Percentiles rank a stretch among this genome's conserved stretches.
Conservation (phyloP, 30 jellyfish, hydroid and myxozoan genomes). For the Aurelia coerulea region DNA sequence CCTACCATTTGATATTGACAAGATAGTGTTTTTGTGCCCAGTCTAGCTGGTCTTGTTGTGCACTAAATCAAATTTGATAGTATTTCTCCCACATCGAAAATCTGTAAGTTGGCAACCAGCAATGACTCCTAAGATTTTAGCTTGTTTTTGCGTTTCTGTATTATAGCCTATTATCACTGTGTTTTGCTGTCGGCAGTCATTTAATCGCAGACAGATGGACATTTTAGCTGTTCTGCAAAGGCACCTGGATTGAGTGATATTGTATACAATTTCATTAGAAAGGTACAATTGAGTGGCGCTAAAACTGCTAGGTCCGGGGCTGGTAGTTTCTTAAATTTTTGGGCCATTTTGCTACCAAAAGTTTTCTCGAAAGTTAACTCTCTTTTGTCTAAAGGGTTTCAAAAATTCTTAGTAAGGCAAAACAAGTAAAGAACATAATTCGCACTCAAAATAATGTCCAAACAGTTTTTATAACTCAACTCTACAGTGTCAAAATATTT, state of each 20-base stretch:
- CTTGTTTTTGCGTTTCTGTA: neutral
- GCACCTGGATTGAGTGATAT: conserved; percentile 17
- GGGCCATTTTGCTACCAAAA: too few species aligned
- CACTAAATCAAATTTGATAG: conserved; percentile 8
- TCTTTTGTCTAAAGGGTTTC: too few species aligned
- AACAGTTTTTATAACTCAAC: too few species aligned
- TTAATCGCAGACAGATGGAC: conserved; percentile 5
- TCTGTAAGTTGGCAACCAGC: conserved; percentile 13
- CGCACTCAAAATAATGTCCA: too few species aligned
- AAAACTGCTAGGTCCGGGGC: too few species aligned
- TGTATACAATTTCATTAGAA: neutral
- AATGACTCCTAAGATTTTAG: neutral
- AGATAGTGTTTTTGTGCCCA: conserved; percentile 2
- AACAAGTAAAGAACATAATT: too few species aligned
- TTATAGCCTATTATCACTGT: neutral
- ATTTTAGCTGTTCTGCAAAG: conserved; percentile 5
- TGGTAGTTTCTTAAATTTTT: too few species aligned
- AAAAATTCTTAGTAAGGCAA: too few species aligned
- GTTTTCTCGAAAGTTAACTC: too few species aligned
- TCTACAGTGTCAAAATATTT: too few species aligned
- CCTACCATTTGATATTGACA: conserved; percentile 6
- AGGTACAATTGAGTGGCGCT: neutral
- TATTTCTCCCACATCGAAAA: conserved; percentile 9
- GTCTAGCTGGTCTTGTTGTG: conserved; percentile 13
- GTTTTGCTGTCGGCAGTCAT: conserved; percentile 6